Evolutionary conservation across 1,140 invertebrate genomes (phyloP).

Genomic region (Saxidomus purpurata): DNA sequence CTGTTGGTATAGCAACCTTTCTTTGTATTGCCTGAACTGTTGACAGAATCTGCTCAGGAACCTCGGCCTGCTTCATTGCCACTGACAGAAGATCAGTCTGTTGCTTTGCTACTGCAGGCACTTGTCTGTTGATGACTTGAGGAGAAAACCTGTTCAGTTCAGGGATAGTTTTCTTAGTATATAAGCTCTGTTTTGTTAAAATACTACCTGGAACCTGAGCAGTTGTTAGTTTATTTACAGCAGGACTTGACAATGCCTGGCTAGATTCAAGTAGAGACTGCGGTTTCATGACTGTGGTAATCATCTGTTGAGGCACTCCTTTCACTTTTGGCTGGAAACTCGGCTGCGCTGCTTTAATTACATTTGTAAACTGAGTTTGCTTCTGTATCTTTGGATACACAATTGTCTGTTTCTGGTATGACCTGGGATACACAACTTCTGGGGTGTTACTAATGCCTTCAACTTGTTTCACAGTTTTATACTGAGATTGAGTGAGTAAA

Average conservation of each 20-base stretch:
- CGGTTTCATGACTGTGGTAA: constrained; percentile 14
- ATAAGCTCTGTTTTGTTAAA: not conserved
- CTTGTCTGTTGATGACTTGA: not conserved
- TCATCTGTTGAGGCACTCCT: not conserved
- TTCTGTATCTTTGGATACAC: not conserved
- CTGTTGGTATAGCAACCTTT: not conserved
- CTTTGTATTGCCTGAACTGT: not conserved
- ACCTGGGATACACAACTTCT: not conserved
- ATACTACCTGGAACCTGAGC: not conserved
- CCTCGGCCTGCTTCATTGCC: constrained; percentile 17
- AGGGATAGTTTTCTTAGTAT: not conserved
- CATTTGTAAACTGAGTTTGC: not conserved
- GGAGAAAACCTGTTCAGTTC: not conserved
- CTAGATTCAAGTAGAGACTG: not conserved
- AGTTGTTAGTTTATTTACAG: not conserved
- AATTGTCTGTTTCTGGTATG: constrained; percentile 12
- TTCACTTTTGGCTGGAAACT: not conserved
- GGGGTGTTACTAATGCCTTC: not conserved
- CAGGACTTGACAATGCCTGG: too few species aligned
- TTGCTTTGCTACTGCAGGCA: not conserved
- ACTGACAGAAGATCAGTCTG: not conserved
- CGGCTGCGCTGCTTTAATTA: not conserved
- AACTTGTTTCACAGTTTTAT: not conserved
- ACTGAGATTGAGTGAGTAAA: not conserved
- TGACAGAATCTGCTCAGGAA: not conserved